Evolutionary conservation across 2,113 vertebrate species (phyloP).

Genomic region (Notarius lentiginosus): DNA sequence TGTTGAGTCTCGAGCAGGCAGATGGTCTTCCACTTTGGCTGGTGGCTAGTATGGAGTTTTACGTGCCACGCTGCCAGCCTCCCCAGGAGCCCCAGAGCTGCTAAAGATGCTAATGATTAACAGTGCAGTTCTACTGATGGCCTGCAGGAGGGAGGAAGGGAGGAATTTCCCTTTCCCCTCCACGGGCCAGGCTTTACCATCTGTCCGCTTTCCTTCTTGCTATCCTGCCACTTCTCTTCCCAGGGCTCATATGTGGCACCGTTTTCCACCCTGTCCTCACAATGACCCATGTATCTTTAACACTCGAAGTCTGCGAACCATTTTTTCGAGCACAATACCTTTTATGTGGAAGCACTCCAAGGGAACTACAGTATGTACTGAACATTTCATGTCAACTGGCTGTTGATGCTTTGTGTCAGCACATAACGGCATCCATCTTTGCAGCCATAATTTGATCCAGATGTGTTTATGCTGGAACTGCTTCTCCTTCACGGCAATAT

Average conservation of each 20-base stretch:
- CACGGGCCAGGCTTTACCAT: constrained; percentile 62
- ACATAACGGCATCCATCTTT: constrained; percentile 30
- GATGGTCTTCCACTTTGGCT: constrained; percentile 61
- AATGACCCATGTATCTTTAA: constrained; percentile 16
- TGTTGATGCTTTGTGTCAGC: constrained; percentile 28
- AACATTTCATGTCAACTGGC: constrained; percentile 14
- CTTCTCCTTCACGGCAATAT: constrained; percentile 26
- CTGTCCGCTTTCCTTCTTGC: constrained; percentile 55
- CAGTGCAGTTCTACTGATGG: constrained; percentile 57
- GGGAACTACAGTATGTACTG: not conserved
- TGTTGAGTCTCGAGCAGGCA: constrained; percentile 59
- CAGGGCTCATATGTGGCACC: not conserved
- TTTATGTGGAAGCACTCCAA: constrained; percentile 1
- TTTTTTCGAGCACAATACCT: not conserved
- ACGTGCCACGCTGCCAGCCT: constrained; percentile 30
- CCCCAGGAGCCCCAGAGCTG: constrained; percentile 42
- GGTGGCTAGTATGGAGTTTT: constrained; percentile 28
- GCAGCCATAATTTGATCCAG: constrained; percentile 45
- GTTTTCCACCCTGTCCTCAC: not conserved
- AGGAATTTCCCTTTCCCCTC: constrained; percentile 48
- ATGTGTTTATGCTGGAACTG: constrained; percentile 49
- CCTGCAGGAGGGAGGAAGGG: constrained; percentile 50
- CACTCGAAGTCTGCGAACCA: constrained; percentile 1
- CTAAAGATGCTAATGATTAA: constrained; percentile 70
- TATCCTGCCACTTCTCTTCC: not conserved